A percentile compares a stretch with the other conserved stretches of the same genome.
These are phyloP conservation scores for Myocastor coypus DNA, from an alignment of 2,113 vertebrate genomes.

Conservation along the genomic window DNA sequence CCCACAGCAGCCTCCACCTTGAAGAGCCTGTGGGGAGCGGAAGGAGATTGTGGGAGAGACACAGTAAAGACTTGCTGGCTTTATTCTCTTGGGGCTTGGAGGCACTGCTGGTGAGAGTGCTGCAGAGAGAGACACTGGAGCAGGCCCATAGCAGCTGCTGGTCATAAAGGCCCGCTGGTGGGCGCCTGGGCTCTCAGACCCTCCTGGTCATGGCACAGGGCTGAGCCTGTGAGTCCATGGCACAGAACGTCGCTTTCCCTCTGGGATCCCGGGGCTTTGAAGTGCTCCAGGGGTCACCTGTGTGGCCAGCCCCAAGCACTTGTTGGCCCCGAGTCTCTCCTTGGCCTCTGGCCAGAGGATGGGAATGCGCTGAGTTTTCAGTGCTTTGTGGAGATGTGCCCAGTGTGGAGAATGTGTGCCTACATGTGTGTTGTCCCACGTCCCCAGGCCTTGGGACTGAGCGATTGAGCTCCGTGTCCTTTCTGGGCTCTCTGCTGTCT, in stretches of 20 bases:
- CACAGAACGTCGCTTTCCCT: neutral
- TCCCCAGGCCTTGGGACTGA: no score
- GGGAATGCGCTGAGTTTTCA: no score
- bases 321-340: neutral
- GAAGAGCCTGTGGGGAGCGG: neutral
- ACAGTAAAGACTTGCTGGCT: neutral
- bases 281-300: neutral
- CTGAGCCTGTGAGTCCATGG: neutral
- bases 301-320: no score
- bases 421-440: no score
- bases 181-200: neutral
- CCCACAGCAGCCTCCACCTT: neutral
- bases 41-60: neutral
- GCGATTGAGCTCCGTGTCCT: no score
- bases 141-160: neutral
- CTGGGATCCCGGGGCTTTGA: neutral
- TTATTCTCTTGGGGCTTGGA: neutral
- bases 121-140: neutral
- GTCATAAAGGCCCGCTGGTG: neutral
- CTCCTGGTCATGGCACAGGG: neutral
- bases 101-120: neutral
- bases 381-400: neutral
- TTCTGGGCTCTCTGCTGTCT: rapidly evolving
- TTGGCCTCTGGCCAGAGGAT: neutral
- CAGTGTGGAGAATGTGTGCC: neutral